Evolutionary conservation across 2,113 vertebrate species (phyloP), one percentile per base, ranked within the genome.

Genomic region (Zosterops japonicus): DNA sequence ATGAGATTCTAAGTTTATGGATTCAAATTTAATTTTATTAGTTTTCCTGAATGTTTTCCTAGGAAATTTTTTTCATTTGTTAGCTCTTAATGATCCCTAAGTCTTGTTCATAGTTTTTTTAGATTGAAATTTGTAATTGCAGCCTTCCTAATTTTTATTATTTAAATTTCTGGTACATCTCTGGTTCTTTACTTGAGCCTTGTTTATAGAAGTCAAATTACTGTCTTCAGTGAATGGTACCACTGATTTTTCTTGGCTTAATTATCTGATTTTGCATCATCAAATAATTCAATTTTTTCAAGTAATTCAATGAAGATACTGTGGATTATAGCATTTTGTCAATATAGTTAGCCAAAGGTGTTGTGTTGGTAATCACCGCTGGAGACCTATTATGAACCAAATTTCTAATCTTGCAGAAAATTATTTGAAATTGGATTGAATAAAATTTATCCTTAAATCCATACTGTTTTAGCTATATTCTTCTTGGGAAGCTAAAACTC

Each of bases 301-400:
- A 74, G 15, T 31, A 53, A 50, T 67, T 36, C 8, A 61, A 4
- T 69, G 36, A 74, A 83, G 80, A 74, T 53, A 23, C 11, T 49
- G n/a, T 76, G 39, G 15, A 49, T 46, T 1, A 1, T 46, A 65
- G 56, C 16, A 72, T 70, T 5, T 61, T 83, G 18, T 57, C 88
- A 63, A 6, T 55, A 57, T 1, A 83, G 55, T 69, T 46, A 39
- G 4, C 60, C 61, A 59, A 44, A 76, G 14, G 18, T 57, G 41
- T 1, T 2, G 2, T 52, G 36, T 52, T 91, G 29, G 5, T 52
- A 69, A 72, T 76, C 20, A 24, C 14, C 0, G 0, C 2, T 55
- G 52, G 18, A 68, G 29, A 39, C 8, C 11, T 68, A 29, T 22
- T 53, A 49, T 42, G 21, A 89, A n/a, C 50, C 8, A 50, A 3